Evolutionary conservation across 2,113 vertebrate species (phyloP), one percentile per base, ranked within the genome.

Genomic region (Nycticebus coucang): DNA sequence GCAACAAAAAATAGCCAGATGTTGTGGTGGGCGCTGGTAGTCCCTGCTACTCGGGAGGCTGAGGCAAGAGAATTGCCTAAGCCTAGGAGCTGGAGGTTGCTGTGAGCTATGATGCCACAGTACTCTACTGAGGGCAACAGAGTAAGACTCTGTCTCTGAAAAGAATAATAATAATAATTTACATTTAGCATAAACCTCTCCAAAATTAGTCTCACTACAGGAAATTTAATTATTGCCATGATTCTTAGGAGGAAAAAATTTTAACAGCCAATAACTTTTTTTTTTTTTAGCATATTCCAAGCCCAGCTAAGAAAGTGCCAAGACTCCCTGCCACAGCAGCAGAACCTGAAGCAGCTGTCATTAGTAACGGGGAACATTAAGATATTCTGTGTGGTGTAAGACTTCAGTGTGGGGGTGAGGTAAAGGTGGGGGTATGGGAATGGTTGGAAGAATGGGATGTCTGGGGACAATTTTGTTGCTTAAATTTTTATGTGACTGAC

Each of bases 221-320:
- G 66, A 71, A 80, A 35, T 85, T 89, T 41, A 80, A 75, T 62
- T 72, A 78, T 18, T 33, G 26, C 37, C 4, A 5, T 88, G 78
- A 69, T 57, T 83, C 9, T 50, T 59, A 19, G 2, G 7, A 77
- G 24, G 8, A n/a, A 41, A 64, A 15, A 4, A 1, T 15, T 9
- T 24, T 37, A 57, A 75, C 45, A 89, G 22, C 72, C 35, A 77
- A 77, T 18, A 35, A 35, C 82, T 96, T n/a, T 89, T 80, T 74
- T 28, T 45, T 97, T 64, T 98, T 97, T 75, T 98, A 99, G 99
- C 99, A 99, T 92, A 99, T 99, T 97, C 99, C 99, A 95, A 99
- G 99, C 98, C 99, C 99, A 81, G 99, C 98, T 94, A 99, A 99
- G 99, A 99, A 99, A 98, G 99, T 99, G 98, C 99, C 99, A 96